These are phyloP conservation scores for fruit fly (Drosophila melanogaster) DNA, from an alignment of 1,140 invertebrate genomes.

Conservation along the genomic window DNA sequence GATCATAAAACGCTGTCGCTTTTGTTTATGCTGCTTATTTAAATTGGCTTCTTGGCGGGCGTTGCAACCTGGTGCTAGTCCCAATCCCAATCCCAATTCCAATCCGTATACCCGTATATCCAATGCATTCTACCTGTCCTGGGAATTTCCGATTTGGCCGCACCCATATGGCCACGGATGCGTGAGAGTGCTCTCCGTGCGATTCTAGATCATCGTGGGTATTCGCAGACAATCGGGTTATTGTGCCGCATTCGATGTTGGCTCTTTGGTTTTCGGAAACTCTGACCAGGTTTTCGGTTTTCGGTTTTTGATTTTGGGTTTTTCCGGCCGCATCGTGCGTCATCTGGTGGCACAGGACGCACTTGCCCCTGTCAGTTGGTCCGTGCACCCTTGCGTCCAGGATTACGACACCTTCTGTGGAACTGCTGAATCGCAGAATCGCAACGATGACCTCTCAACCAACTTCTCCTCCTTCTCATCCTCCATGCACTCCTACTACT, in stretches of 20 bases:
- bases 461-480: too few relatives aligned
- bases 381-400: constrained; percentile 1
- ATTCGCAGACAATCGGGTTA: constrained; percentile 11
- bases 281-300: too few relatives aligned
- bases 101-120: background rate
- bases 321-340: constrained; percentile 49
- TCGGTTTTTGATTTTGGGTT: constrained; percentile 15
- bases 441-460: constrained; percentile 9
- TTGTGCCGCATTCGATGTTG: constrained; percentile 7
- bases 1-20: constrained; percentile 66
- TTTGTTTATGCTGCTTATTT: constrained; percentile 83
- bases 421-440: constrained; percentile 1
- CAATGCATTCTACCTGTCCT: constrained; percentile 16
- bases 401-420: constrained; percentile 27
- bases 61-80: constrained; percentile 29
- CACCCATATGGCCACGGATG: constrained; percentile 61
- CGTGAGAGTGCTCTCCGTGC: constrained; percentile 37
- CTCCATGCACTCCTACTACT: background rate
- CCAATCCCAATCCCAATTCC: too few relatives aligned
- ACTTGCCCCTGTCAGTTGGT: constrained; percentile 7
- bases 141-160: constrained; percentile 58
- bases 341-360: constrained; percentile 48
- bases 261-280: background rate
- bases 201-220: constrained; percentile 54
- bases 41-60: constrained; percentile 82